phyloP scores from a whole-genome alignment of 2,888 invertebrate species.

The Oligia fasciuncula region DNA sequence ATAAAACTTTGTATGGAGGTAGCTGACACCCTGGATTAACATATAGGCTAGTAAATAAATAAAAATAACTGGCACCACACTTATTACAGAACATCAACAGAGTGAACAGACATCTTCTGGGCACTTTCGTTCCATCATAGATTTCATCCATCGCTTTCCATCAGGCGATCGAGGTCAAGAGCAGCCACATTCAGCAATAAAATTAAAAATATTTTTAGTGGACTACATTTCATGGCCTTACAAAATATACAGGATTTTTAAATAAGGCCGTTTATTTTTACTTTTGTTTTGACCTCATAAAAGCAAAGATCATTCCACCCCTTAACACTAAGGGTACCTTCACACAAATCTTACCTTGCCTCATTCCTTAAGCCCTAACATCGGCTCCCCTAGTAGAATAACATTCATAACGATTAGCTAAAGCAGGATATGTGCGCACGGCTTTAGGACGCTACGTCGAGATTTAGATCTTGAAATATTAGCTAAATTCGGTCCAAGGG shows the following conservation, averaged over 20 bases:
- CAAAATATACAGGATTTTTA: background rate
- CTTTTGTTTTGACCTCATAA: background rate
- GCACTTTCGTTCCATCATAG: background rate
- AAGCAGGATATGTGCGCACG: slow-evolving; percentile 62
- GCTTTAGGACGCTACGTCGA: slow-evolving; percentile 53
- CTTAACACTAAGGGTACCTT: slow-evolving; percentile 9
- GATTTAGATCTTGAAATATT: slow-evolving; percentile 69
- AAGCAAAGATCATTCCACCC: background rate
- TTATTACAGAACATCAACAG: too few relatives aligned
- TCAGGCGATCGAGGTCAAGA: background rate
- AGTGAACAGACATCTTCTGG: background rate
- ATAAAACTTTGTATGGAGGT: too few relatives aligned
- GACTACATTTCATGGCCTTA: background rate
- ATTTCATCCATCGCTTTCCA: background rate
- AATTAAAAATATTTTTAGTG: background rate
- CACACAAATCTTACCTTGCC: slow-evolving; percentile 52
- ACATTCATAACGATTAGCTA: slow-evolving; percentile 66
- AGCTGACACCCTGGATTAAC: too few relatives aligned
- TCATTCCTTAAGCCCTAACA: slow-evolving; percentile 56
- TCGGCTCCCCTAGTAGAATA: slow-evolving; percentile 59
- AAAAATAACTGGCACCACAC: background rate
- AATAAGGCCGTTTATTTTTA: background rate
- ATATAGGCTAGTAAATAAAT: too few relatives aligned
- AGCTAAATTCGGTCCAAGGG: slow-evolving; percentile 57
- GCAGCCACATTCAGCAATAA: background rate